phyloP scores from a whole-genome alignment of 2,113 vertebrate species.

The Campylomormyrus numenius region DNA sequence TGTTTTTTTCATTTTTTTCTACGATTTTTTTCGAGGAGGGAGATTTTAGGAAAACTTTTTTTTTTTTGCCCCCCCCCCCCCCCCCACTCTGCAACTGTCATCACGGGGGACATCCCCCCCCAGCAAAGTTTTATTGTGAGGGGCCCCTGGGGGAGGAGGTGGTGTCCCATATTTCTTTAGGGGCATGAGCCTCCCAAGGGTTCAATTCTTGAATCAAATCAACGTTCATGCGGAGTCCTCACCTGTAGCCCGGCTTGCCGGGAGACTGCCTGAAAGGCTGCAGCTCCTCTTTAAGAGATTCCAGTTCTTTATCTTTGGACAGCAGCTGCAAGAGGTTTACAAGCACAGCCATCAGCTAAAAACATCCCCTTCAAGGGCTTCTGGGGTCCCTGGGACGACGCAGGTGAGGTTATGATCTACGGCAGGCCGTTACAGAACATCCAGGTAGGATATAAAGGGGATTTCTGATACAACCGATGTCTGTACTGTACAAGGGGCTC shows the following conservation, averaged over 20 bases:
- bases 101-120: background rate
- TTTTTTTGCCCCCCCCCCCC: no score
- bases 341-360: background rate
- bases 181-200: background rate
- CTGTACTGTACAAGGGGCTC: background rate
- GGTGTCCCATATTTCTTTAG: no score
- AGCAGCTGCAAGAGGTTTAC: conserved; percentile 42
- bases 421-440: background rate
- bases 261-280: conserved; percentile 39
- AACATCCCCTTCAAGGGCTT: background rate
- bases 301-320: conserved; percentile 49
- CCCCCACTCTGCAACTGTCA: background rate
- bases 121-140: background rate
- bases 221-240: background rate
- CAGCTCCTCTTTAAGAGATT: conserved; percentile 49
- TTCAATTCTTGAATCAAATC: background rate
- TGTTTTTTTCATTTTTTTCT: no score
- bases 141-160: no score
- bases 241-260: conserved; percentile 58
- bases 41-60: no score
- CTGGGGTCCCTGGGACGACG: background rate
- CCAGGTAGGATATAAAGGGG: background rate
- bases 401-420: background rate
- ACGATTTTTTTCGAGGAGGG: no score
- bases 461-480: background rate